Evolutionary conservation across 2,888 invertebrate genomes (phyloP).

Genomic region (Trissonchulus latispiculum): DNA sequence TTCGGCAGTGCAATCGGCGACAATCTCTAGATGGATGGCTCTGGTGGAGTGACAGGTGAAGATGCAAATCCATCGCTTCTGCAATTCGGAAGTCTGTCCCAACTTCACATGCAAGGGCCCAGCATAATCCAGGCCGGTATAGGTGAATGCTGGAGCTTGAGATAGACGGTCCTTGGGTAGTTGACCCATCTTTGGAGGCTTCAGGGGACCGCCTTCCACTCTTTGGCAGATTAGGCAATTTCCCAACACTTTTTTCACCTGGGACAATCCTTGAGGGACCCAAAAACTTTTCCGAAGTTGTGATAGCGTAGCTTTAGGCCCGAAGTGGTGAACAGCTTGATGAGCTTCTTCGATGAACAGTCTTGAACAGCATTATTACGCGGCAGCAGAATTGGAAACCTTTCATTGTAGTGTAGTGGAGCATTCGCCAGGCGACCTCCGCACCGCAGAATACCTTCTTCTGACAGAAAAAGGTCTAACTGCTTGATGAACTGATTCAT

Average conservation of each 20-base stretch:
- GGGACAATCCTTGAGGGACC: slow-evolving; percentile 11
- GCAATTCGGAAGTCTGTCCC: not conserved
- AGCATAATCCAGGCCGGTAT: slow-evolving; percentile 9
- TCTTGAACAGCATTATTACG: slow-evolving; percentile 15
- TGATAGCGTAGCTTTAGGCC: slow-evolving; percentile 6
- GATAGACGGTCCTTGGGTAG: slow-evolving; percentile 5
- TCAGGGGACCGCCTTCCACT: slow-evolving; percentile 18
- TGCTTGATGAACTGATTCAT: not conserved
- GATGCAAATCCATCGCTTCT: slow-evolving; percentile 14
- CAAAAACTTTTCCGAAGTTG: slow-evolving; percentile 11
- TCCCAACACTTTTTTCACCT: slow-evolving; percentile 17
- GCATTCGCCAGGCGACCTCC: slow-evolving; percentile 16
- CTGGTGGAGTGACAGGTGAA: slow-evolving; percentile 19
- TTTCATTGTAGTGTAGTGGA: not conserved
- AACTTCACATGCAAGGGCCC: slow-evolving; percentile 1
- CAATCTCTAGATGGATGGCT: slow-evolving; percentile 21
- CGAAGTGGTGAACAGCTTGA: slow-evolving; percentile 10
- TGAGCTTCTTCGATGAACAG: slow-evolving; percentile 15
- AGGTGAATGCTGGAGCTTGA: slow-evolving; percentile 3
- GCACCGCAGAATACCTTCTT: slow-evolving; percentile 16
- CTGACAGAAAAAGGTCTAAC: slow-evolving; percentile 4
- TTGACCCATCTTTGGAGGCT: slow-evolving; percentile 18
- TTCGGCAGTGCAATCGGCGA: not conserved
- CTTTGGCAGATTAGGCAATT: slow-evolving; percentile 7
- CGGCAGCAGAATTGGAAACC: slow-evolving; percentile 17